phyloP scores from a whole-genome alignment of 2,888 invertebrate species.

The Neria commutata region DNA sequence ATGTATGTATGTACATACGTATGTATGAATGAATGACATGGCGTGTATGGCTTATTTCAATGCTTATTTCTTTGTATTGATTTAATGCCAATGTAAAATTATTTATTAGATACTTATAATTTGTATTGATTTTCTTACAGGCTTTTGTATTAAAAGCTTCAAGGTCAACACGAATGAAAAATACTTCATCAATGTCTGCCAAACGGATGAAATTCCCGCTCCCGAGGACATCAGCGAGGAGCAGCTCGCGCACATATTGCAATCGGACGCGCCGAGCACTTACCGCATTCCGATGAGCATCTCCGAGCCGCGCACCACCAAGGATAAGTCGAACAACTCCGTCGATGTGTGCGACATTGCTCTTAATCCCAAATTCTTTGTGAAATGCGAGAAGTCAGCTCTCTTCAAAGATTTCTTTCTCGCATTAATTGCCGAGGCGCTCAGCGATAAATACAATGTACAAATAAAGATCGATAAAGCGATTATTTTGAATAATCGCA shows the following conservation, averaged over 20 bases:
- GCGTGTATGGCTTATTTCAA: too few species aligned
- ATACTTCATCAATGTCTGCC: constrained; percentile 86
- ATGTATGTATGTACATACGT: background rate
- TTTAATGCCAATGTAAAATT: too few species aligned
- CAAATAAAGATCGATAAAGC: constrained; percentile 71
- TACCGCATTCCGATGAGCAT: constrained; percentile 91
- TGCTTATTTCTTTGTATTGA: background rate
- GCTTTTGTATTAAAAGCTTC: constrained; percentile 79
- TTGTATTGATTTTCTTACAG: constrained; percentile 66
- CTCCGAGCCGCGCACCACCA: constrained; percentile 78
- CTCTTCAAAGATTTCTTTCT: constrained; percentile 81
- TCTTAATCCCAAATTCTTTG: constrained; percentile 77
- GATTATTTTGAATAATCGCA: constrained; percentile 74
- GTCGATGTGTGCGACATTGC: constrained; percentile 84
- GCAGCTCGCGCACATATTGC: constrained; percentile 72
- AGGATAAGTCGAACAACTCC: constrained; percentile 76
- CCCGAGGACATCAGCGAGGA: constrained; percentile 75
- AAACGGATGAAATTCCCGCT: constrained; percentile 76
- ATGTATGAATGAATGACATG: background rate
- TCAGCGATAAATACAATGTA: constrained; percentile 79
- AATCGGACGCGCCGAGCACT: constrained; percentile 71
- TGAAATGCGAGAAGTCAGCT: constrained; percentile 73
- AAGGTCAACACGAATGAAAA: constrained; percentile 72
- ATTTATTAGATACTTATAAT: background rate
- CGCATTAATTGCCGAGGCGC: constrained; percentile 78